Evolutionary conservation across 2,797 vertebrate genomes (phyloP).

Genomic region (Austrolebias charrua): DNA sequence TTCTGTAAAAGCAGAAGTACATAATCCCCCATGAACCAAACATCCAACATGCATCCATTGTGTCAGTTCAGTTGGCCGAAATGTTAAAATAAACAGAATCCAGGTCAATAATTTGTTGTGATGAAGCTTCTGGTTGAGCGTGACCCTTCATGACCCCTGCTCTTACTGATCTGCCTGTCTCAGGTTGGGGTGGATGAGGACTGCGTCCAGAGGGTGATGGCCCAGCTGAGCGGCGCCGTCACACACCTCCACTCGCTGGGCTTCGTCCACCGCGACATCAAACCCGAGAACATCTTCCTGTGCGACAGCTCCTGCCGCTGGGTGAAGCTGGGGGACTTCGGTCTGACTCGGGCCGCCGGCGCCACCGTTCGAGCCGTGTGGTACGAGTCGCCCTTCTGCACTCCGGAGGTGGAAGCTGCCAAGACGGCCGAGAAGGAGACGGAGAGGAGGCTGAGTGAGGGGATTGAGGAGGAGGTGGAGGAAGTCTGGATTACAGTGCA

Average conservation of each 20-base stretch:
- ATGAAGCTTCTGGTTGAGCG: background rate
- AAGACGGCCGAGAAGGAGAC: constrained; percentile 68
- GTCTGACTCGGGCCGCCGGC: constrained; percentile 80
- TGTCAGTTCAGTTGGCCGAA: no score
- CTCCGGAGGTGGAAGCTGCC: constrained; percentile 63
- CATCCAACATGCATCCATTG: no score
- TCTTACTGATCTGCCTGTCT: constrained; percentile 28
- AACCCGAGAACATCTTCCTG: constrained; percentile 94
- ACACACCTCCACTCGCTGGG: constrained; percentile 90
- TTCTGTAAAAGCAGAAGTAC: no score
- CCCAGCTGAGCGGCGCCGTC: constrained; percentile 89
- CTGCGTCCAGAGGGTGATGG: constrained; percentile 85
- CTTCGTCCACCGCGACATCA: constrained; percentile 95
- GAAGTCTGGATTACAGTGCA: constrained; percentile 84
- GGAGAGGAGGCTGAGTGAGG: constrained; percentile 30
- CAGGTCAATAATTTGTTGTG: background rate
- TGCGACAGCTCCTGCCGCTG: constrained; percentile 82
- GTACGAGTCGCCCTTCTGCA: constrained; percentile 89
- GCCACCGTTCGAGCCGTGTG: constrained; percentile 73
- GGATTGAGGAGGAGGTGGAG: constrained; percentile 59
- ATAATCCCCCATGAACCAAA: no score
- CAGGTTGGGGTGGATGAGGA: constrained; percentile 86
- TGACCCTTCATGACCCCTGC: background rate
- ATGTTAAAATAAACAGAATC: background rate
- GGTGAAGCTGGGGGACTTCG: constrained; percentile 94